Evolutionary conservation across 2,113 vertebrate genomes (phyloP).

Genomic region (Promerops cafer): DNA sequence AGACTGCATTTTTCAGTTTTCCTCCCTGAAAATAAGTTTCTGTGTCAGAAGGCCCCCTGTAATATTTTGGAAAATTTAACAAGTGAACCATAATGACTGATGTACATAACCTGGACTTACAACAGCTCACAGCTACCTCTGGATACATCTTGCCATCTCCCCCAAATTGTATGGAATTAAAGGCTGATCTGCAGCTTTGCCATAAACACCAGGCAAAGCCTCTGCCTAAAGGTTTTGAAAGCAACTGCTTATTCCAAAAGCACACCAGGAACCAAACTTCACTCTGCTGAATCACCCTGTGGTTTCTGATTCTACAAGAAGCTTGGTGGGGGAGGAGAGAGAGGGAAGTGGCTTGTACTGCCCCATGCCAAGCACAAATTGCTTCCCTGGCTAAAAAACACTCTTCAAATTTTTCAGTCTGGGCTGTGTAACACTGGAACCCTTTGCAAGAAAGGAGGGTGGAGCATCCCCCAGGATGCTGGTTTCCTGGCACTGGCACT

Average conservation of each 20-base stretch:
- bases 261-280: neutral
- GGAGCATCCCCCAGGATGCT: neutral
- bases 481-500: neutral
- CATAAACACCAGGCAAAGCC: neutral
- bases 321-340: neutral
- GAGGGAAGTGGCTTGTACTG: neutral
- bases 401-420: neutral
- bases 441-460: neutral
- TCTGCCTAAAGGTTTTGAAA: neutral
- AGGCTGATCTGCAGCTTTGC: neutral
- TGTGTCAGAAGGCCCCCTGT: neutral
- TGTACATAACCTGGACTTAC: neutral
- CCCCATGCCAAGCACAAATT: slow-evolving; percentile 15
- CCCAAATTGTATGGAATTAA: neutral
- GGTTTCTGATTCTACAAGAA: neutral
- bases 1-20: neutral
- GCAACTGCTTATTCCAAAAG: neutral
- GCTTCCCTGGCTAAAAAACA: neutral
- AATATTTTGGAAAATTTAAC: neutral
- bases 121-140: neutral
- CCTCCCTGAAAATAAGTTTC: neutral
- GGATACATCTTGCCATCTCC: neutral
- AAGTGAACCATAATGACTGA: neutral
- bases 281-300: neutral
- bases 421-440: neutral